Base-by-base conservation (phyloP, 2,888 invertebrate genomes). In the Ormia ochracea region DNA sequence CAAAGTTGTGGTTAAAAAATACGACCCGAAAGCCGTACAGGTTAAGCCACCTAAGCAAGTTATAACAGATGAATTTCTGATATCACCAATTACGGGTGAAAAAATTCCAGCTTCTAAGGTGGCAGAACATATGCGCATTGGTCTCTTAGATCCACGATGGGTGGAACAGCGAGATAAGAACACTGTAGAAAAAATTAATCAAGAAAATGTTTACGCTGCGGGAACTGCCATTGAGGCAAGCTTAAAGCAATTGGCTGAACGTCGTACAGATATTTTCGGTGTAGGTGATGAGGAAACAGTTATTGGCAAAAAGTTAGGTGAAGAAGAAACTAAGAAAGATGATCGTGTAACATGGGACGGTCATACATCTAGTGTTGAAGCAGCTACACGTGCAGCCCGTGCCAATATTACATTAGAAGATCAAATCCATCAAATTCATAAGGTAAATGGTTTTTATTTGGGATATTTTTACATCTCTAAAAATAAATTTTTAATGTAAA, bases 261-360 rank as follows among this genome's bases (percentile, higher is more conserved):
- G 99, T 83, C 97, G 99, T 94, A 99, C 99, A 1, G 99, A 99
- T 92, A 99, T 99, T 90, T 99, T 99, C 91, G 99, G 99, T 90
- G 96, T 97, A 81, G 99, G 99, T 74, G 97, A 97, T 89, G 98
- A 99, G 89, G 99, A 99, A 92, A 98, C 99, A 0, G 96, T 97
- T 23, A 99, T 99, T 88, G 99, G 99, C 91, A 98, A 98, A 91
- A 99, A 99, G 91, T 95, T 98, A 80, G 97, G 97, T 1, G 97
- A 97, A 88, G 95, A 96, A 85, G 96, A 96, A 89, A 92, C 93
- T 36, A 92, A 93, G 83, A 94, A 96, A 84, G 96, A 96, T 86
- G 97, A 97, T 87, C 93, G 96, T 85, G 96, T 97, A 14, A 98
- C 98, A 61, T 99, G 99, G 99, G 99, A 99, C 90, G 99, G 99